Conservation (phyloP, 2,113 vertebrate genomes). For the Salminus brasiliensis region DNA sequence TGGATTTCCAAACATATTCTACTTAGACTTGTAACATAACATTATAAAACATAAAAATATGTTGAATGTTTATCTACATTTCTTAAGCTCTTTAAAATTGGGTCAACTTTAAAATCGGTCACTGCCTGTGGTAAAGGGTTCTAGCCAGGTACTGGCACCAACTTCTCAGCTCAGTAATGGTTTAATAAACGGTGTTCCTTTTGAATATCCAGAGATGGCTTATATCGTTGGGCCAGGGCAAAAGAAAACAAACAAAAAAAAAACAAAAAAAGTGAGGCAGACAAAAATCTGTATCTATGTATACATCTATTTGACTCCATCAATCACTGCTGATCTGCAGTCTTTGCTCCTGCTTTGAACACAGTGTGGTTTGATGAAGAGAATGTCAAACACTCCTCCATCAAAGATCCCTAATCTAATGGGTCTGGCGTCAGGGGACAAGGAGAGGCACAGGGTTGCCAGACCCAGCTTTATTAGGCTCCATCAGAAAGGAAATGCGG, state of each 20-base stretch:
- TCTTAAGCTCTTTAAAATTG: too few relatives aligned
- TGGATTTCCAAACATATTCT: too few relatives aligned
- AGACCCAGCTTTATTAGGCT: conserved; percentile 34
- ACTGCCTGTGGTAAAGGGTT: too few relatives aligned
- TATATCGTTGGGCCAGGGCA: not conserved
- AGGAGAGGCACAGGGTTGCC: conserved; percentile 10
- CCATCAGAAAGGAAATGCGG: conserved; percentile 9
- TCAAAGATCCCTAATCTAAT: conserved; percentile 58
- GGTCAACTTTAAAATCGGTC: too few relatives aligned
- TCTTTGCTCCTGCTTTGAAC: conserved; percentile 5
- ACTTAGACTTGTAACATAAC: too few relatives aligned
- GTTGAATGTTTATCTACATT: too few relatives aligned
- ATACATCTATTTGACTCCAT: conserved; percentile 6
- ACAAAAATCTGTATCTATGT: conserved; percentile 9
- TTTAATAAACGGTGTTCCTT: not conserved
- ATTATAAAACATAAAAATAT: too few relatives aligned
- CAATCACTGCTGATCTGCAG: not conserved
- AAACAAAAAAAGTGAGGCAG: not conserved
- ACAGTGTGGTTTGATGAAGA: not conserved
- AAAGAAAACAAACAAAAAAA: not conserved
- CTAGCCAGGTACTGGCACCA: not conserved
- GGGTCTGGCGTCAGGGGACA: conserved; percentile 53
- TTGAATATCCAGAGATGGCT: not conserved
- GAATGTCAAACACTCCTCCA: conserved; percentile 25
- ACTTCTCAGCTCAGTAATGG: not conserved